phyloP scores from a whole-genome alignment of 2,888 invertebrate genomes.

The Aleiodes alternator region DNA sequence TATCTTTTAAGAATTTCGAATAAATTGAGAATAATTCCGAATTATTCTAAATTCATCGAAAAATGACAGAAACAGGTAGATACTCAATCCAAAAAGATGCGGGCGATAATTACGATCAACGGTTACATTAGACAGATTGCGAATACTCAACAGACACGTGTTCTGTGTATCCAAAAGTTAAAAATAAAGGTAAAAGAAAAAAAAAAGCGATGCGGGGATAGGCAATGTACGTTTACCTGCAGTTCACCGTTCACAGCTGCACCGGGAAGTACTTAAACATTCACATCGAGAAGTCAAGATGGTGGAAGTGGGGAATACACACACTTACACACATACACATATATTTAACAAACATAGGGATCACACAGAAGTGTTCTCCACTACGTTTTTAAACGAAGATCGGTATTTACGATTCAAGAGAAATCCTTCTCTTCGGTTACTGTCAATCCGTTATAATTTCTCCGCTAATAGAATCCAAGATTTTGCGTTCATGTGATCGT shows the following conservation, averaged over 20 bases:
- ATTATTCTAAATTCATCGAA: too few relatives aligned
- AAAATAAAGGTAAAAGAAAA: not conserved
- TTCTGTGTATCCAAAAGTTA: not conserved
- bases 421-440: slow-evolving; percentile 64
- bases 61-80: slow-evolving; percentile 1
- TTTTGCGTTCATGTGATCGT: slow-evolving; percentile 68
- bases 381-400: slow-evolving; percentile 57
- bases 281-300: slow-evolving; percentile 58
- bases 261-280: slow-evolving; percentile 69
- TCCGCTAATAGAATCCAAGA: slow-evolving; percentile 75
- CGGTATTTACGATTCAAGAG: slow-evolving; percentile 70
- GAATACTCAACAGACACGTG: slow-evolving; percentile 41
- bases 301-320: slow-evolving; percentile 3
- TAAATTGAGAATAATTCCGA: too few relatives aligned
- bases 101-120: not conserved
- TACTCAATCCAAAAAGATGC: slow-evolving; percentile 7
- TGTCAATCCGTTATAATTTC: slow-evolving; percentile 75
- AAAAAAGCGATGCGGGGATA: slow-evolving; percentile 30
- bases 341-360: slow-evolving; percentile 12
- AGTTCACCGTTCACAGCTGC: slow-evolving; percentile 55
- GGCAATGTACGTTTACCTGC: slow-evolving; percentile 34
- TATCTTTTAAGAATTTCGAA: too few relatives aligned
- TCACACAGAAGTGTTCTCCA: slow-evolving; percentile 39
- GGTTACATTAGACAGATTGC: slow-evolving; percentile 34
- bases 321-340: not conserved